Conservation (phyloP, 2,113 vertebrate genomes). For the Myiozetetes cayanensis region DNA sequence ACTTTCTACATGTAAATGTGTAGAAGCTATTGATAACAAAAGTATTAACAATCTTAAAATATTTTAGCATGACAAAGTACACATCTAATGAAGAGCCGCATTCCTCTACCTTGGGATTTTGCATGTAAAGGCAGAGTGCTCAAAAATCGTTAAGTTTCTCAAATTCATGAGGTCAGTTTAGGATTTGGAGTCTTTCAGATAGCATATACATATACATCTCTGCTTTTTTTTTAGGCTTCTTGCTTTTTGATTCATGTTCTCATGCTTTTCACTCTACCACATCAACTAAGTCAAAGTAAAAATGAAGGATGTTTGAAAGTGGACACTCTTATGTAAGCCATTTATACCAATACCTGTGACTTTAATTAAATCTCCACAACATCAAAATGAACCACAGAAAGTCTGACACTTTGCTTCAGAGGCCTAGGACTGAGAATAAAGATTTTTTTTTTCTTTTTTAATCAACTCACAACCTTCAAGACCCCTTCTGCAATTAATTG, state of each 20-base stretch:
- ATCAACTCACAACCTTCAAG: neutral
- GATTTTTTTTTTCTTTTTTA: fast-evolving
- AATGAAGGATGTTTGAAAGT: neutral
- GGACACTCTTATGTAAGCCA: neutral
- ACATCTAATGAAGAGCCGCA: neutral
- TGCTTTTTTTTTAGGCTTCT: neutral
- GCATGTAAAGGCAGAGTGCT: neutral
- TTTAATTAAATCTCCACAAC: neutral
- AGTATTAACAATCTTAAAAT: neutral
- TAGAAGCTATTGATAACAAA: neutral
- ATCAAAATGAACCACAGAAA: neutral
- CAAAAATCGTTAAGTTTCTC: neutral
- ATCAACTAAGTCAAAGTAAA: neutral
- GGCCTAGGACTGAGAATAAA: neutral
- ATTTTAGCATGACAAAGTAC: neutral
- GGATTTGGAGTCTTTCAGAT: neutral
- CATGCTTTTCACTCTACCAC: neutral
- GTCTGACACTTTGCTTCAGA: neutral
- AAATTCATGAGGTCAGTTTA: neutral
- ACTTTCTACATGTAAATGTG: neutral
- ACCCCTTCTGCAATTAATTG: neutral
- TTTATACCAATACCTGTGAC: neutral
- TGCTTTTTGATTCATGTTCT: neutral
- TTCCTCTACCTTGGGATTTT: neutral
- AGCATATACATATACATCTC: neutral